Evolutionary conservation across 2,113 vertebrate genomes (phyloP), one percentile per base, ranked within the genome.

Genomic region (Campylomormyrus numenius): DNA sequence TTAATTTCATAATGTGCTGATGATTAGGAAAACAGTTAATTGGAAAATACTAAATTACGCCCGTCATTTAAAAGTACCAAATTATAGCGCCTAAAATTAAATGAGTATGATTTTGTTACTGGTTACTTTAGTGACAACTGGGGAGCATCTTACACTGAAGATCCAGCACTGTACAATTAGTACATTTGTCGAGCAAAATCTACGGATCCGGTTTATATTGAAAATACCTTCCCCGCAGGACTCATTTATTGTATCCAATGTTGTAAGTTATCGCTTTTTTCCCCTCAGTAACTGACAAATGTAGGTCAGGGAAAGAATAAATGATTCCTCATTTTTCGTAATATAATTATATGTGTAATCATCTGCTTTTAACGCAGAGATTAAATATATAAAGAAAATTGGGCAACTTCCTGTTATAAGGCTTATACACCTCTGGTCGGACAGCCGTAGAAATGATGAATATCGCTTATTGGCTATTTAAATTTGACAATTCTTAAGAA

Each of bases 21-120:
- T 19, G 35, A 70, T 70, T 70, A 31, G 62, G 62, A 70, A 80
- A 80, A 80, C 74, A 42, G 13, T 39, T 80, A 2, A 80, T 42
- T 80, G 74, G 5, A 80, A 80, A 80, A 80, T 80, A 80, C 74
- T 13, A 80, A 80, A 80, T 77, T 42, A 77, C 74, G n/a, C n/a
- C n/a, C 10, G n/a, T 31, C 62, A 27, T 80, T 80, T 35, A 39
- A 77, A 77, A 39, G 70, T 77, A 77, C 31, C 31, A 15, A 80
- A 42, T 42, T 17, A 35, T 42, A 39, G 17, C 74, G 19, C 15
- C 5, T 80, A 3, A 42, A 42, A 80, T 80, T 0, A 80, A 80
- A 80, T 42, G 13, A 80, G 35, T 42, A 42, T 80, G 74, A 13
- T 42, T 80, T 27, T 42, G 35, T 42, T 80, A 19, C 31, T 80